These are phyloP conservation scores for Diaperis boleti DNA, from an alignment of 2,888 invertebrate species.

Conservation along the genomic window DNA sequence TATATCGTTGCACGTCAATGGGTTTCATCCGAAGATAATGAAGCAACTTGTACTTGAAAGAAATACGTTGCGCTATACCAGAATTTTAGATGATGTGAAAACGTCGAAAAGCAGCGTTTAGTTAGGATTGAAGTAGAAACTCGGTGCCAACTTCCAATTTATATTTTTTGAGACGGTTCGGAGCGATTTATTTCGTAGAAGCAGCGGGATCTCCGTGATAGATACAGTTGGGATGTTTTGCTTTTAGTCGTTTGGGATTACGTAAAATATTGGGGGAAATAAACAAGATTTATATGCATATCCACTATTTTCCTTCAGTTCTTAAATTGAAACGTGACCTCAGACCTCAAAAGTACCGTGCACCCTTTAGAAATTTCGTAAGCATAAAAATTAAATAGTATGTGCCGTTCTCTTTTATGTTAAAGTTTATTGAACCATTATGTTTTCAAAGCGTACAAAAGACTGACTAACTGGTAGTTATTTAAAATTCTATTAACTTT, in stretches of 20 bases:
- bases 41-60: neutral
- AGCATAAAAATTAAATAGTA: too few relatives aligned
- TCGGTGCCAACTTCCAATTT: too few relatives aligned
- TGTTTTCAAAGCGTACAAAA: too few relatives aligned
- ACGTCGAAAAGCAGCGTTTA: neutral
- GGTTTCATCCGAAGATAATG: neutral
- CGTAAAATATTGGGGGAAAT: constrained; percentile 49
- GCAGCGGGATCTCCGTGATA: constrained; percentile 26
- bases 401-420: too few relatives aligned
- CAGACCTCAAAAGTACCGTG: too few relatives aligned
- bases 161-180: constrained; percentile 16
- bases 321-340: constrained; percentile 39
- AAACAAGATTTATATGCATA: constrained; percentile 48
- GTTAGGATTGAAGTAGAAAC: too few relatives aligned
- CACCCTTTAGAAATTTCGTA: too few relatives aligned
- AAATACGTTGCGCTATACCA: neutral
- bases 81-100: neutral
- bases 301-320: constrained; percentile 43
- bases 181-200: constrained; percentile 31
- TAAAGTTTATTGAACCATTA: too few relatives aligned
- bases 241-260: constrained; percentile 45
- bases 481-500: neutral
- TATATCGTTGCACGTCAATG: constrained; percentile 3
- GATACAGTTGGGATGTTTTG: constrained; percentile 33
- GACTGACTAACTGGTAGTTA: too few relatives aligned